These are phyloP conservation scores for Rhodinocichla rosea DNA, from an alignment of 2,113 vertebrate genomes.

Conservation along the genomic window DNA sequence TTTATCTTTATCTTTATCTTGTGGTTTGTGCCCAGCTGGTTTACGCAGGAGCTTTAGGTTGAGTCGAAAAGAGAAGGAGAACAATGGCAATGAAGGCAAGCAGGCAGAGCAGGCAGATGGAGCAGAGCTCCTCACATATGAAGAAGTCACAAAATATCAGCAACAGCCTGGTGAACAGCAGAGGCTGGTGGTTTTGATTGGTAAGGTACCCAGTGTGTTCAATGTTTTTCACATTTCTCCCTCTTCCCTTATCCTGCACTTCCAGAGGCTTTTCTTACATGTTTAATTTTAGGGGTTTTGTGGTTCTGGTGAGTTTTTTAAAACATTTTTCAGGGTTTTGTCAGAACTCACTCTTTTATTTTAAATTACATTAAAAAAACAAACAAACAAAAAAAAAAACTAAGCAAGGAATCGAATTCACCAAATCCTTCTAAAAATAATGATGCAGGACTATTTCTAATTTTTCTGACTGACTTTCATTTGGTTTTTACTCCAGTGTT, in stretches of 20 bases:
- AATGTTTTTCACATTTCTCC: not conserved
- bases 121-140: slow-evolving; percentile 83
- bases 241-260: not conserved
- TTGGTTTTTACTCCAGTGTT: not conserved
- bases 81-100: slow-evolving; percentile 68
- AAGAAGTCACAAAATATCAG: slow-evolving; percentile 87
- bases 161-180: slow-evolving; percentile 80
- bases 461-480: not conserved
- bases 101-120: slow-evolving; percentile 36
- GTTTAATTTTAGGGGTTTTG: not conserved
- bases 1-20: too few species aligned
- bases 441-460: not conserved
- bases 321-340: not conserved
- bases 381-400: not conserved
- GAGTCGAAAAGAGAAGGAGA: slow-evolving; percentile 81
- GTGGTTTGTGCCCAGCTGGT: slow-evolving; percentile 74
- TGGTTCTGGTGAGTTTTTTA: not conserved
- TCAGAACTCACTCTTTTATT: not conserved
- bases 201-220: slow-evolving; percentile 57
- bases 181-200: slow-evolving; percentile 89
- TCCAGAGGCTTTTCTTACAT: not conserved
- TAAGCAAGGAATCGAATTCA: not conserved
- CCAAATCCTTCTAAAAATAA: not conserved
- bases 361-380: not conserved
- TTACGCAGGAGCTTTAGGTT: slow-evolving; percentile 86